Base-by-base conservation (phyloP, 2,113 vertebrate species). In the Phalacrocorax aristotelis region DNA sequence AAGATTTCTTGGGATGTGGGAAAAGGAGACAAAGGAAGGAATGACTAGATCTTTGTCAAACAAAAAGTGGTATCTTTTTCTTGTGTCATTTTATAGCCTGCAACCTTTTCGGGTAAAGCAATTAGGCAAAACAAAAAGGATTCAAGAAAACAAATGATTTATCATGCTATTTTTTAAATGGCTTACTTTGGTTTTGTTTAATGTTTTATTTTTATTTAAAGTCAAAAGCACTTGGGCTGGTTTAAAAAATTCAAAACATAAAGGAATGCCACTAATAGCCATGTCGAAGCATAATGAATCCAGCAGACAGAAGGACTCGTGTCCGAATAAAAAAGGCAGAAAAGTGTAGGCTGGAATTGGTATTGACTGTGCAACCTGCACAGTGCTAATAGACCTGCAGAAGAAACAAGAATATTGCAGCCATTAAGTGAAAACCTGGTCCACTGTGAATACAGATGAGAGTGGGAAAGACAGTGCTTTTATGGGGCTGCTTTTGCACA, bases 361-460 rank as follows among this genome's bases (percentile, higher is more conserved):
- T 92, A 69, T 87, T 65, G 92, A 87, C 83, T 91, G 66, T 48
- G 68, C 15, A 15, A 21, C 11, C 52, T 81, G 83, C 85, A 44
- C 9, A 15, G 91, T 86, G 93, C 88, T 97, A 90, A 90, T 88
- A 92, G 92, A 83, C 89, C 89, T 30, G 30, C 30, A 80, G 90
- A 91, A 97, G 96, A 95, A 95, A 85, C 26, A 60, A 91, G 95
- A 95, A 91, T 84, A 81, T 64, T 79, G 89, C 91, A 87, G 86
- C 77, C 58, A 64, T 95, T 87, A 97, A 97, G 88, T 22, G 54
- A 86, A 91, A 93, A 72, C 55, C 76, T 44, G 51, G 48, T 87
- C 6, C 1, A 16, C 89, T 87, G 66, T 95, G 96, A 95, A 96
- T 96, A 93, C 87, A 94, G 93, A 96, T 96, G 71, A 90, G 90